These are phyloP conservation scores for Nothoprocta pentlandii DNA, from an alignment of 2,113 vertebrate species.

Conservation along the genomic window DNA sequence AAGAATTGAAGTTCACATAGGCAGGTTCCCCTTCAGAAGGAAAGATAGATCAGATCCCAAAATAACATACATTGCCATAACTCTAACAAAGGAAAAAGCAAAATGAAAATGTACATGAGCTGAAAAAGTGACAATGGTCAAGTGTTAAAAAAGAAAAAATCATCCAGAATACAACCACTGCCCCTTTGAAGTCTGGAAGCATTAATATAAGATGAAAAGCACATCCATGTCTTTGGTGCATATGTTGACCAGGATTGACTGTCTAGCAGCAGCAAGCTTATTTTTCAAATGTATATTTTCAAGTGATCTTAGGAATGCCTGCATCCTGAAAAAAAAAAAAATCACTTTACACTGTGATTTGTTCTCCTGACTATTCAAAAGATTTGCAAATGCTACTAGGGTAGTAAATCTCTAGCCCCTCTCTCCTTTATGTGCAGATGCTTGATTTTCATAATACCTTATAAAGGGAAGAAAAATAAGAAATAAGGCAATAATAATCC, in stretches of 20 bases:
- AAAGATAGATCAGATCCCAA: neutral
- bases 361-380: neutral
- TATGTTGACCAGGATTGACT: neutral
- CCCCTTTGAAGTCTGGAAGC: neutral
- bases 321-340: neutral
- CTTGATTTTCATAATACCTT: neutral
- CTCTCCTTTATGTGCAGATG: neutral
- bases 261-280: neutral
- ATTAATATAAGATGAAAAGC: neutral
- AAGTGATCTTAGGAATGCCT: neutral
- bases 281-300: neutral
- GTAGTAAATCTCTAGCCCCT: neutral
- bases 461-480: neutral
- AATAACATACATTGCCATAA: neutral
- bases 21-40: neutral
- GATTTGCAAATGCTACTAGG: neutral
- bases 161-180: neutral
- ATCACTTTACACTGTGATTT: neutral
- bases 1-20: neutral
- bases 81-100: neutral
- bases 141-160: neutral
- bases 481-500: neutral
- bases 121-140: neutral
- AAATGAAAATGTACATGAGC: neutral
- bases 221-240: neutral